Conservation (phyloP, 2,888 invertebrate species). For the Tineola bisselliella region DNA sequence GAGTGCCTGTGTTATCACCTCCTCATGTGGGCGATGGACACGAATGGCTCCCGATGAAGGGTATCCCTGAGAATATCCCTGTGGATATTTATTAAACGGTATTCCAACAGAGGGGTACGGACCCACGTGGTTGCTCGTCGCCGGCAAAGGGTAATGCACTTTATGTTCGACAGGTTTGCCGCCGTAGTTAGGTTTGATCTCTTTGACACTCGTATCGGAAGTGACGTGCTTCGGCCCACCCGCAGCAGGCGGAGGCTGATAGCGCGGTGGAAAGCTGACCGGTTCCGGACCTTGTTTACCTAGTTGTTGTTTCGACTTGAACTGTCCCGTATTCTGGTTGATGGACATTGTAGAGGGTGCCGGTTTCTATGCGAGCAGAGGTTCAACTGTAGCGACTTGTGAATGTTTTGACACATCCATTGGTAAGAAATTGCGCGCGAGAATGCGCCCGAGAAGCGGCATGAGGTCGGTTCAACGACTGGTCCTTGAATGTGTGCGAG, state of each 20-base stretch:
- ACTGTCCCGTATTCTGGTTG: constrained; percentile 59
- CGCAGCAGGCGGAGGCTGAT: constrained; percentile 78
- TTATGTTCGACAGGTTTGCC: constrained; percentile 48
- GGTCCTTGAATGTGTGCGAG: constrained; percentile 61
- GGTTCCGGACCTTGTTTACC: constrained; percentile 64
- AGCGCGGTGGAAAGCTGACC: constrained; percentile 76
- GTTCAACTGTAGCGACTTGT: background rate
- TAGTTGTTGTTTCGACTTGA: constrained; percentile 62
- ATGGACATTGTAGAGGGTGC: constrained; percentile 51
- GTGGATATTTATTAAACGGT: constrained; percentile 45
- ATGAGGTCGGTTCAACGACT: constrained; percentile 56
- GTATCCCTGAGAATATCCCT: constrained; percentile 48
- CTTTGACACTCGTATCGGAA: constrained; percentile 60
- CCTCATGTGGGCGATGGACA: constrained; percentile 42
- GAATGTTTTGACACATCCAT: constrained; percentile 14
- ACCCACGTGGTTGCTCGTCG: constrained; percentile 32
- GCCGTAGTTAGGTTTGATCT: constrained; percentile 51
- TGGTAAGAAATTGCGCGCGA: constrained; percentile 32
- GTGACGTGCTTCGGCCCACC: constrained; percentile 72
- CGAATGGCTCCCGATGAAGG: constrained; percentile 34
- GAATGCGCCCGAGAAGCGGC: constrained; percentile 31
- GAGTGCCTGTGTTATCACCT: constrained; percentile 55
- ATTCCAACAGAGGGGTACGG: constrained; percentile 44
- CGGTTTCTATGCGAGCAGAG: background rate
- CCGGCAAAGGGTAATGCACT: constrained; percentile 41